Conservation (phyloP, 2,113 vertebrate species). For the Hydrolagus affinis region DNA sequence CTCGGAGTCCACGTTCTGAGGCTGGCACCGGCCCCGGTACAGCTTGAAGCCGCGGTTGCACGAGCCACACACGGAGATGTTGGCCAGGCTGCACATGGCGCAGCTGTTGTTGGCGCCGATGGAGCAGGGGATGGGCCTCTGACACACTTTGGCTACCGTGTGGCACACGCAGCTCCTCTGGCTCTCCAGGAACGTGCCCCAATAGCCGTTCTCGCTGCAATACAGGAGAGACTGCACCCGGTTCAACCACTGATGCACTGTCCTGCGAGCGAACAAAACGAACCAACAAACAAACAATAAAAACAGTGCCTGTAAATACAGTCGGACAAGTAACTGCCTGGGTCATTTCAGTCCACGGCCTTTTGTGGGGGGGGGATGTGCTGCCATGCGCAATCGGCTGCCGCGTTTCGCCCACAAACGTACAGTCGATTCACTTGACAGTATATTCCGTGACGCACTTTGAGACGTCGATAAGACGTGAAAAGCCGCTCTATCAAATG, state of each 20-base stretch:
- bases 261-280: slow-evolving; percentile 53
- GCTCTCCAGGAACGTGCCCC: slow-evolving; percentile 96
- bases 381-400: too few species aligned
- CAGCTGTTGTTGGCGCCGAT: slow-evolving; percentile 98
- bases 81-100: slow-evolving; percentile 98
- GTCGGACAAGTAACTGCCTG: too few species aligned
- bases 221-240: slow-evolving; percentile 95
- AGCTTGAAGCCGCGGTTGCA: slow-evolving; percentile 99
- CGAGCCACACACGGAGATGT: slow-evolving; percentile 95
- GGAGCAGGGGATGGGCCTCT: slow-evolving; percentile 90
- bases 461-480: too few species aligned
- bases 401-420: too few species aligned
- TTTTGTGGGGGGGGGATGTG: too few species aligned
- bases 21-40: slow-evolving; percentile 91
- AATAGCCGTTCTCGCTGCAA: slow-evolving; percentile 97
- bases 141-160: slow-evolving; percentile 83
- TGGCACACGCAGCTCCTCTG: slow-evolving; percentile 93
- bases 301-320: neutral
- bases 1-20: slow-evolving; percentile 97
- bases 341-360: too few species aligned
- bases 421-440: too few species aligned
- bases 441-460: too few species aligned
- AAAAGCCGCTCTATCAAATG: too few species aligned
- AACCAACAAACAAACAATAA: neutral
- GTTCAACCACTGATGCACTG: slow-evolving; percentile 95